phyloP scores from a whole-genome alignment of 2,888 invertebrate species.

The Branchellion lobata region DNA sequence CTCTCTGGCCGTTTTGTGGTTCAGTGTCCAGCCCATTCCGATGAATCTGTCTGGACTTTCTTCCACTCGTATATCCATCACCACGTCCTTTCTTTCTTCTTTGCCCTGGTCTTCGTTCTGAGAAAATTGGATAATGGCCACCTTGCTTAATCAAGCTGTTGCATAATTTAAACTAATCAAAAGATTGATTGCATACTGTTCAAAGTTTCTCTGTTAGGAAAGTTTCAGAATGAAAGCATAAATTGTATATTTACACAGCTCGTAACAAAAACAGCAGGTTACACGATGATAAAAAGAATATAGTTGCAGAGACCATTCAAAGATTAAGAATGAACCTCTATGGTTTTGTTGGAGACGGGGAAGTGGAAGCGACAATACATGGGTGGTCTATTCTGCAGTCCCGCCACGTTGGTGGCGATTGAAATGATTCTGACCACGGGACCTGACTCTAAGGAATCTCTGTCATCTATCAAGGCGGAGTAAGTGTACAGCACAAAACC shows the following conservation, averaged over 20 bases:
- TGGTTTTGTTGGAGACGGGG: background rate
- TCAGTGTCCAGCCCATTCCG: conserved; percentile 40
- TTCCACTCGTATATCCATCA: conserved; percentile 14
- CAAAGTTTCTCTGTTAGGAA: no score
- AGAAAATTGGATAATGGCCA: no score
- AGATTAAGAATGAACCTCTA: no score
- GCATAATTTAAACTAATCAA: no score
- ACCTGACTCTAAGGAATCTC: conserved; percentile 5
- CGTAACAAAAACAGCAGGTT: no score
- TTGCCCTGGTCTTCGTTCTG: background rate
- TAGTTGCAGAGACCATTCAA: no score
- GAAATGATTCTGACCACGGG: conserved; percentile 44
- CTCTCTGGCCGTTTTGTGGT: conserved; percentile 17
- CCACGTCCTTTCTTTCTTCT: background rate
- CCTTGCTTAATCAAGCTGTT: no score
- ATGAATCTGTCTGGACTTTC: background rate
- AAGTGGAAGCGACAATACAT: background rate
- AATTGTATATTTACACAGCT: no score
- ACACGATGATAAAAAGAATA: no score
- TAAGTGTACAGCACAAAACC: conserved; percentile 36
- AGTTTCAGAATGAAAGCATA: no score
- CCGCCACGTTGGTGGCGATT: conserved; percentile 20
- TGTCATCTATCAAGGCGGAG: conserved; percentile 41
- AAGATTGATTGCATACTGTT: no score
- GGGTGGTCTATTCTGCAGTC: background rate